phyloP scores from a whole-genome alignment of 2,888 invertebrate species.

The Chrysolina americana region DNA sequence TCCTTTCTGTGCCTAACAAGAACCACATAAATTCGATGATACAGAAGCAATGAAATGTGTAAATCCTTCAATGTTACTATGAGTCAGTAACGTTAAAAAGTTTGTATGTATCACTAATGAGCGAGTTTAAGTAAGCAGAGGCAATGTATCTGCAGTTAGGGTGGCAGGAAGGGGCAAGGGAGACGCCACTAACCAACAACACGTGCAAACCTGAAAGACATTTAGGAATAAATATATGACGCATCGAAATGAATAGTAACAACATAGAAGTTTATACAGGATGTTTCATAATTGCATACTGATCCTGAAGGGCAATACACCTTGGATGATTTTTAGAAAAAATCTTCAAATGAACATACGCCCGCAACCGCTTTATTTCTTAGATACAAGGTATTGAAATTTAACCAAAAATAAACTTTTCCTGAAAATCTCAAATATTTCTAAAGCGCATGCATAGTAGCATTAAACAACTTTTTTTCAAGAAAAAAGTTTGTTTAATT shows the following conservation, averaged over 20 bases:
- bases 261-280: not conserved
- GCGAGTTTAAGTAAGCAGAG: conserved; percentile 61
- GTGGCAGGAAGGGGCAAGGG: conserved; percentile 69
- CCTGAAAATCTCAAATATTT: too few relatives aligned
- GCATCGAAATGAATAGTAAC: not conserved
- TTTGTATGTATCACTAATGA: conserved; percentile 50
- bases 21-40: not conserved
- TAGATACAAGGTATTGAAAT: too few relatives aligned
- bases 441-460: too few relatives aligned
- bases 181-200: conserved; percentile 66
- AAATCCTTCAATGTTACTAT: not conserved
- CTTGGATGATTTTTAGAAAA: too few relatives aligned
- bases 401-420: too few relatives aligned
- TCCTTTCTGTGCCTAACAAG: not conserved
- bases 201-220: conserved; percentile 68
- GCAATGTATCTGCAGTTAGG: conserved; percentile 67
- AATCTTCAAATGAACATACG: too few relatives aligned
- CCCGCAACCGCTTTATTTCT: too few relatives aligned
- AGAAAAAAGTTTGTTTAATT: too few relatives aligned
- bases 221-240: not conserved
- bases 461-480: too few relatives aligned
- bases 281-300: too few relatives aligned
- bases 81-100: not conserved
- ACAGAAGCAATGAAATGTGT: not conserved
- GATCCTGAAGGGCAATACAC: too few relatives aligned